Evolutionary conservation across 2,113 vertebrate species (phyloP).

Genomic region (Euleptes europaea): DNA sequence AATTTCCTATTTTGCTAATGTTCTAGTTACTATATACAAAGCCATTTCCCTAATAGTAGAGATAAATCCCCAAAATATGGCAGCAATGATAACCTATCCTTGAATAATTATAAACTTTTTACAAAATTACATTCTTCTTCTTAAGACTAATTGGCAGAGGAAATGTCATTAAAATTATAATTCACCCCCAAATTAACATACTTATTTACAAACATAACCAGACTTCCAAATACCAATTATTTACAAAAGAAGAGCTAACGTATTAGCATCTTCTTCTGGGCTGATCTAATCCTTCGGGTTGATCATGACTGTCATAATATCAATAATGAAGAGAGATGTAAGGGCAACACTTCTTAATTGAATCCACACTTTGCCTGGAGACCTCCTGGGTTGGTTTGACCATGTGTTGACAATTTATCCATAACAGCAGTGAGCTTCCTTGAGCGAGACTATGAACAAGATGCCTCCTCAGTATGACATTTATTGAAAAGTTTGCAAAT

Average conservation of each 20-base stretch:
- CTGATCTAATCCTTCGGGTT: neutral
- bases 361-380: neutral
- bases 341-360: neutral
- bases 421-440: neutral
- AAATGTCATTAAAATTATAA: conserved; percentile 19
- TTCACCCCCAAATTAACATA: neutral
- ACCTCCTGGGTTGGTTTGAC: neutral
- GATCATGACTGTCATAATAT: neutral
- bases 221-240: neutral
- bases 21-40: neutral
- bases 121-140: neutral
- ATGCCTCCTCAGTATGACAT: neutral
- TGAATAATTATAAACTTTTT: conserved; percentile 1
- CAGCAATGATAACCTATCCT: neutral
- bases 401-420: neutral
- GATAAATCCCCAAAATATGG: neutral
- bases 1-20: neutral
- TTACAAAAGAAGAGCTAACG: neutral
- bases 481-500: conserved; percentile 3
- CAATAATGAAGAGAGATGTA: neutral
- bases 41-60: neutral
- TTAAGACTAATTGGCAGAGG: conserved; percentile 8
- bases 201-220: neutral
- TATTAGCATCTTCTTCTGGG: neutral
- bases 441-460: neutral